Evolutionary conservation across 1,140 invertebrate genomes (phyloP).

Genomic region (Patella vulgata): DNA sequence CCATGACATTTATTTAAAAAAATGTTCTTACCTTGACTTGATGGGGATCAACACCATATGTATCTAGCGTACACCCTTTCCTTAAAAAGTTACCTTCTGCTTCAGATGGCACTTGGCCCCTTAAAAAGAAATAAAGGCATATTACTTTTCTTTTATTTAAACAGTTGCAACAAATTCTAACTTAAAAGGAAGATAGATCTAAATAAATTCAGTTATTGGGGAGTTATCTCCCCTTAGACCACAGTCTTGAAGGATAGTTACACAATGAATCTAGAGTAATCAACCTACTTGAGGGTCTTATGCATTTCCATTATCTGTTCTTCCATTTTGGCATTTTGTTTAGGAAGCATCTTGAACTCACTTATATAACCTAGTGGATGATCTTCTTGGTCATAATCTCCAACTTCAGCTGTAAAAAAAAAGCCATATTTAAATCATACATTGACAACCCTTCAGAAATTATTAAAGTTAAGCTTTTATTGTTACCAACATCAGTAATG

Average conservation of each 20-base stretch:
- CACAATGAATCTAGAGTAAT: too few relatives aligned
- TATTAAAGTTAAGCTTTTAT: too few relatives aligned
- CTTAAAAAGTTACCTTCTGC: slow-evolving; percentile 87
- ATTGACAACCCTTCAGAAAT: not conserved
- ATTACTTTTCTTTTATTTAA: too few relatives aligned
- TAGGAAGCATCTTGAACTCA: slow-evolving; percentile 89
- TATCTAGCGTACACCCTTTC: slow-evolving; percentile 89
- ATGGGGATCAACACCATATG: slow-evolving; percentile 97
- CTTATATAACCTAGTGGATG: slow-evolving; percentile 90
- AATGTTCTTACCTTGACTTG: slow-evolving; percentile 85
- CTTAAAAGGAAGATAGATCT: too few relatives aligned
- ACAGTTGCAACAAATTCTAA: too few relatives aligned
- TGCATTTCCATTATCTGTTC: slow-evolving; percentile 90
- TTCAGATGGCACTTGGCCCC: slow-evolving; percentile 67
- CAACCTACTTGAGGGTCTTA: slow-evolving; percentile 69
- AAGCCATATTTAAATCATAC: not conserved
- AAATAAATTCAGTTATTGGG: too few relatives aligned
- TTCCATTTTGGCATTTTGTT: slow-evolving; percentile 90
- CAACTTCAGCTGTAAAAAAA: slow-evolving; percentile 82
- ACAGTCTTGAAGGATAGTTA: too few relatives aligned
- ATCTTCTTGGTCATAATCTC: slow-evolving; percentile 88
- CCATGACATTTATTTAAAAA: too few relatives aligned
- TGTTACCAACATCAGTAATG: too few relatives aligned
- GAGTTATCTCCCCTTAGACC: too few relatives aligned
- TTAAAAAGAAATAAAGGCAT: slow-evolving; percentile 50